phyloP scores from a whole-genome alignment of 2,797 vertebrate species.

The Carapus acus region DNA sequence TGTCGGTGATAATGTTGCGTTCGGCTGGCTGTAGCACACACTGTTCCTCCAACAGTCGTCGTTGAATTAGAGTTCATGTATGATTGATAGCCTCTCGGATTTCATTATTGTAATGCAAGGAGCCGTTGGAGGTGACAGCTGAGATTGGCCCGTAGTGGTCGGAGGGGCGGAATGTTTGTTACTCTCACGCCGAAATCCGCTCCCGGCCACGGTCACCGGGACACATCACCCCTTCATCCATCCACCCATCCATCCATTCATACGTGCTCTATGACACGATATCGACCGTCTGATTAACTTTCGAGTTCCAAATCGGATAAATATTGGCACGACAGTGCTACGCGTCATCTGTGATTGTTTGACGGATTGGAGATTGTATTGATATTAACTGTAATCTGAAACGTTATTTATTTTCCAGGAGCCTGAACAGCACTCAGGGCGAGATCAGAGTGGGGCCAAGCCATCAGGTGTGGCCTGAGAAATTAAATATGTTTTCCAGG shows the following conservation, averaged over 20 bases:
- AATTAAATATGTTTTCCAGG: background rate
- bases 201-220: slow-evolving; percentile 1
- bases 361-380: too few species aligned
- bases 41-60: slow-evolving; percentile 60
- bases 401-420: slow-evolving; percentile 71
- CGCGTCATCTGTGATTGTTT: background rate
- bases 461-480: slow-evolving; percentile 81
- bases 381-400: background rate
- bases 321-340: background rate
- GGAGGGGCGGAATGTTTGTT: slow-evolving; percentile 75
- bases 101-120: slow-evolving; percentile 74
- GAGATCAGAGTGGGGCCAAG: slow-evolving; percentile 98
- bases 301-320: background rate
- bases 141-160: slow-evolving; percentile 74
- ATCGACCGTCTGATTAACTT: too few species aligned
- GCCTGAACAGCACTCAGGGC: slow-evolving; percentile 97
- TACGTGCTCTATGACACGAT: too few species aligned
- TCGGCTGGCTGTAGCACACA: slow-evolving; percentile 50
- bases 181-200: slow-evolving; percentile 53
- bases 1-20: slow-evolving; percentile 30
- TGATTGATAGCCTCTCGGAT: slow-evolving; percentile 66
- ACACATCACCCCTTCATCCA: too few species aligned
- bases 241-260: too few species aligned
- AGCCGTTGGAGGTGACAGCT: slow-evolving; percentile 63
- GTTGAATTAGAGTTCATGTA: slow-evolving; percentile 52